phyloP scores from a whole-genome alignment of 2,113 vertebrate genomes.

The Vidua chalybeata region DNA sequence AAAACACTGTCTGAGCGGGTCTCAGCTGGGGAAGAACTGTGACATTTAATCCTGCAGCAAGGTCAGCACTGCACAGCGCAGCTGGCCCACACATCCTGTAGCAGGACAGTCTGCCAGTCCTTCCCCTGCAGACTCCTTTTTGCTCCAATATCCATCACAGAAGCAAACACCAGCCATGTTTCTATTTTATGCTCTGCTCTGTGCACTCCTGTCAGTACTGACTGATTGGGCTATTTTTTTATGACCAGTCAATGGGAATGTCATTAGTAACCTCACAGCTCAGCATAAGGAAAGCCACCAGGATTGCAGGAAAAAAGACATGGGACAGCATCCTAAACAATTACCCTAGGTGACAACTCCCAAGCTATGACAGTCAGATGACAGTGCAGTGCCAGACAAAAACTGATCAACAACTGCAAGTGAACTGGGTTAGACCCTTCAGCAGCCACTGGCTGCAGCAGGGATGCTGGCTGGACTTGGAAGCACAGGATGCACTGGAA shows the following conservation, averaged over 20 bases:
- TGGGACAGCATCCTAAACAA: neutral
- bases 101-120: neutral
- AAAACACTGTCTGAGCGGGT: neutral
- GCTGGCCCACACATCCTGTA: neutral
- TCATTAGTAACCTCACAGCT: neutral
- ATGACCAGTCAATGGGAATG: neutral
- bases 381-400: neutral
- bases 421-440: neutral
- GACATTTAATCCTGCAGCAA: neutral
- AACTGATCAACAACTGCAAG: neutral
- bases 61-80: neutral
- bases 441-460: neutral
- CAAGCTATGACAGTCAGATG: neutral
- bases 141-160: neutral
- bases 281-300: neutral
- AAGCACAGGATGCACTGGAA: neutral
- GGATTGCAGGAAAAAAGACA: neutral
- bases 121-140: neutral
- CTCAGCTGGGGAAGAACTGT: neutral
- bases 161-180: accelerated
- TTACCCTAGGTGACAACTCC: neutral
- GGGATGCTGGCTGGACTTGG: neutral
- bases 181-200: neutral
- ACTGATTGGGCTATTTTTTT: neutral
- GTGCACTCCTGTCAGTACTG: neutral